Evolutionary conservation across 2,888 invertebrate genomes (phyloP).

Genomic region (Drosophila peninsularis): DNA sequence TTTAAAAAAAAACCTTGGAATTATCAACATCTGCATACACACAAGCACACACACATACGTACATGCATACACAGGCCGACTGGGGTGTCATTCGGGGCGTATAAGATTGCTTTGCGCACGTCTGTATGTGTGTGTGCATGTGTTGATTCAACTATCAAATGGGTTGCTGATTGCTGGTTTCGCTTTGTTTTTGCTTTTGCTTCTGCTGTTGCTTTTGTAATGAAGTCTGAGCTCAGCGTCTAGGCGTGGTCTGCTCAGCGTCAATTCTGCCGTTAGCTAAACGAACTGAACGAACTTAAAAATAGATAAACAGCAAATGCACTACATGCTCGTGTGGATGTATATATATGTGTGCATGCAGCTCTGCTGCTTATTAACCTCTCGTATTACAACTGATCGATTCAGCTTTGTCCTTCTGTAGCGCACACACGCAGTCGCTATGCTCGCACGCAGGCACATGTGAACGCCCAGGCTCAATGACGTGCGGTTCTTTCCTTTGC

Average conservation of each 20-base stretch:
- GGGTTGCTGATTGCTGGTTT: conserved; percentile 38
- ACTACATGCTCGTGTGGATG: background rate
- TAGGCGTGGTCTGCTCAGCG: conserved; percentile 53
- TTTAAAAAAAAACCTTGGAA: conserved; percentile 58
- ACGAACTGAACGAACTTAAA: conserved; percentile 1
- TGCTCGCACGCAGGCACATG: conserved; percentile 14
- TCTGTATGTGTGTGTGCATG: conserved; percentile 15
- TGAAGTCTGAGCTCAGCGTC: conserved; percentile 27
- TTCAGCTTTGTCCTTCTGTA: conserved; percentile 24
- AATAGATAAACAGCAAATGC: background rate
- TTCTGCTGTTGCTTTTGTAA: conserved; percentile 26
- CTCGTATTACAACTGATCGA: conserved; percentile 18
- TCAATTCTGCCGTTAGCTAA: conserved; percentile 5
- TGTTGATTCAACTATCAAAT: conserved; percentile 54
- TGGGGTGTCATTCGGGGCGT: conserved; percentile 50
- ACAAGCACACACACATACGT: conserved; percentile 6
- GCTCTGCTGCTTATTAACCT: conserved; percentile 6
- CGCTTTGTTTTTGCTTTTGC: conserved; percentile 29
- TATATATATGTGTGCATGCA: background rate
- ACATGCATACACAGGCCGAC: conserved; percentile 22
- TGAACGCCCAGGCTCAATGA: conserved; percentile 9
- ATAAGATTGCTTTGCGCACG: conserved; percentile 29
- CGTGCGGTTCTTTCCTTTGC: conserved; percentile 1
- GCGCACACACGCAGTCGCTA: conserved; percentile 29
- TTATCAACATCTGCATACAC: conserved; percentile 58